These are phyloP conservation scores for Pachyseris speciosa DNA, from an alignment of 64 coral and sea anemone genomes.

Conservation along the genomic window DNA sequence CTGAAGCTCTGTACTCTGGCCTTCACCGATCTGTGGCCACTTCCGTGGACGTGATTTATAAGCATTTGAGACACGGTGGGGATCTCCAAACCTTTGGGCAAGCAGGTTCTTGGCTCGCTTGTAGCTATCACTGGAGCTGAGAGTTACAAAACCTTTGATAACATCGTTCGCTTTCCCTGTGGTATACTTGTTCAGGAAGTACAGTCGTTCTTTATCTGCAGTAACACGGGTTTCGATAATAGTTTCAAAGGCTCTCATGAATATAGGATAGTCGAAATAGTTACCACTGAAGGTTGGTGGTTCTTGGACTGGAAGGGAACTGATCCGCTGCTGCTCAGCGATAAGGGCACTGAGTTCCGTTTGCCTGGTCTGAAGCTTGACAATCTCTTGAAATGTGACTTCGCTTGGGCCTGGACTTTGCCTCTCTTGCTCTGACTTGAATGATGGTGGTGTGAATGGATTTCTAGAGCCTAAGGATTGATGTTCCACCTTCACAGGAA, in stretches of 20 bases:
- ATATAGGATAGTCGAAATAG: conserved; percentile 18
- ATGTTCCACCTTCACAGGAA: too few relatives aligned
- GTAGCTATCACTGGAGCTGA: neutral
- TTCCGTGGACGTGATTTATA: neutral
- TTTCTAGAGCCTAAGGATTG: too few relatives aligned
- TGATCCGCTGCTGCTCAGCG: conserved; percentile 19
- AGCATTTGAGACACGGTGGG: neutral
- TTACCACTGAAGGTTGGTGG: conserved; percentile 3
- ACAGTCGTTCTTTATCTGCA: neutral
- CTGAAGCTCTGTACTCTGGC: neutral
- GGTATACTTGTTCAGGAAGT: neutral
- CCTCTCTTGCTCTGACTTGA: neutral
- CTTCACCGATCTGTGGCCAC: neutral
- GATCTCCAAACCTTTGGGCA: neutral
- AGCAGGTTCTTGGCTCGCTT: neutral
- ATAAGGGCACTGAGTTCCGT: conserved; percentile 13
- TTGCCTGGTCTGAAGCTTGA: conserved; percentile 7
- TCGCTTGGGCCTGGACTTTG: neutral
- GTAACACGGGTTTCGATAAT: neutral
- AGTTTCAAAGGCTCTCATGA: conserved; percentile 25
- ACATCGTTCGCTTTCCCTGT: neutral
- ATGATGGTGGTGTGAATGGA: neutral
- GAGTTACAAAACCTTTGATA: neutral
- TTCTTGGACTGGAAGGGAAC: conserved; percentile 15
- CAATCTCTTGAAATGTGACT: neutral